Base-by-base conservation (phyloP, 2,797 vertebrate species). In the Thripadectes ignobilis region DNA sequence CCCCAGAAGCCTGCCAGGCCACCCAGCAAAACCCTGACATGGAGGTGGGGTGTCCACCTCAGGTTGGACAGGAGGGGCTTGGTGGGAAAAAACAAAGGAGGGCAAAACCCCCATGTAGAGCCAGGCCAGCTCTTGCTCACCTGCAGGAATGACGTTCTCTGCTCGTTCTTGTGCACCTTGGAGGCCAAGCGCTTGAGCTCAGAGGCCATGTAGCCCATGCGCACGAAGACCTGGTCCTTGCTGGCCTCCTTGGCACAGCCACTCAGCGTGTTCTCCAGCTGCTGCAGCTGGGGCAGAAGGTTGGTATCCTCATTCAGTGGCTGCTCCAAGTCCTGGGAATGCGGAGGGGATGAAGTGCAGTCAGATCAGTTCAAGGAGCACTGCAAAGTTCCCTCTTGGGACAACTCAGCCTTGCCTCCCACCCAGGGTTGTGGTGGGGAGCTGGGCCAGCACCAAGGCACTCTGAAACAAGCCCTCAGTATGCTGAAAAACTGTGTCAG, bases 91-190 rank as follows among this genome's bases (percentile, higher is more conserved):
- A 29, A 27, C 20, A 51, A 4, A 22, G 20, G 1, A 8, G 6
- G 2, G 14, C 4, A 18, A 46, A 62, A 12, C 1, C 3, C 32
- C 27, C 30, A 17, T 1, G 7, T 85, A 71, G 66, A 24, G 20
- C 19, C 52, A 3, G 1, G 34, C 2, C 27, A 77, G 45, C 14
- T 55, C 13, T 14, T 63, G 96, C 99, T 21, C 96, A 99, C 99
- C 99, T 99, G 99, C 76, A 99, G 97, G 91, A 99, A 98, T 0
- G 99, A 99, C 1, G 99, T 99, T 82, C 98, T 98, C 97, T 99
- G 99, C 97, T 99, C 99, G 0, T 99, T 99, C 98, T 99, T 99
- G 97, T 99, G 99, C 96, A 99, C 99, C 92, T 99, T 99, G 24
- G 99, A 99, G 57, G 99, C 99, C 89, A 99, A 97, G 59, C 99